These are phyloP conservation scores for Tethya wilhelma DNA, from an alignment of 37 sponge, comb jelly and placozoan species.

Conservation along the genomic window DNA sequence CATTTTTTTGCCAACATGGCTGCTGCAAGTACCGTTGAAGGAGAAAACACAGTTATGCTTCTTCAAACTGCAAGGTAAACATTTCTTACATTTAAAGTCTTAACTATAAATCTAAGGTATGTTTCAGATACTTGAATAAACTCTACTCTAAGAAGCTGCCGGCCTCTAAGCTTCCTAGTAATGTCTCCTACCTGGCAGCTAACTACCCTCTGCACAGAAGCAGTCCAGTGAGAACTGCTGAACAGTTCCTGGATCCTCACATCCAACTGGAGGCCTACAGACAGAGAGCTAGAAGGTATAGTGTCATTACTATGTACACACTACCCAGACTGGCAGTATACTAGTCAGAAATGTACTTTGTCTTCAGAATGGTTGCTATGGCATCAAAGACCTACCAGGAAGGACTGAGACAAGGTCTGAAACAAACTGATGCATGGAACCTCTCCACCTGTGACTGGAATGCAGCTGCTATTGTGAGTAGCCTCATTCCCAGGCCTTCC, in stretches of 20 bases:
- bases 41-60: constrained; percentile 91
- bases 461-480: constrained; percentile 47
- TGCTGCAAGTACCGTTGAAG: constrained; percentile 80
- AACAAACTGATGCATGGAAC: constrained; percentile 69
- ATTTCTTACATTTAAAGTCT: too few relatives aligned
- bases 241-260: constrained; percentile 71
- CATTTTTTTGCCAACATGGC: constrained; percentile 58
- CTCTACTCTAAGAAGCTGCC: constrained; percentile 42
- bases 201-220: constrained; percentile 45
- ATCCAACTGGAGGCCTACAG: constrained; percentile 72
- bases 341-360: background rate
- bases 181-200: constrained; percentile 63
- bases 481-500: too few relatives aligned
- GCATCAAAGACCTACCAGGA: constrained; percentile 46
- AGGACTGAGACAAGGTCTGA: constrained; percentile 45
- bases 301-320: background rate
- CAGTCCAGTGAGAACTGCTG: constrained; percentile 34
- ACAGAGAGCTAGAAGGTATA: constrained; percentile 68
- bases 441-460: constrained; percentile 64
- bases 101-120: too few relatives aligned
- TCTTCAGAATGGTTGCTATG: constrained; percentile 41
- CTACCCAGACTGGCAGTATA: background rate
- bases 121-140: constrained; percentile 71
- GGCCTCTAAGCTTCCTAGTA: constrained; percentile 44
- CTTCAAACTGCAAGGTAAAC: constrained; percentile 92